Conservation (phyloP, 2,797 vertebrate genomes). For the Micrastur ruficollis region DNA sequence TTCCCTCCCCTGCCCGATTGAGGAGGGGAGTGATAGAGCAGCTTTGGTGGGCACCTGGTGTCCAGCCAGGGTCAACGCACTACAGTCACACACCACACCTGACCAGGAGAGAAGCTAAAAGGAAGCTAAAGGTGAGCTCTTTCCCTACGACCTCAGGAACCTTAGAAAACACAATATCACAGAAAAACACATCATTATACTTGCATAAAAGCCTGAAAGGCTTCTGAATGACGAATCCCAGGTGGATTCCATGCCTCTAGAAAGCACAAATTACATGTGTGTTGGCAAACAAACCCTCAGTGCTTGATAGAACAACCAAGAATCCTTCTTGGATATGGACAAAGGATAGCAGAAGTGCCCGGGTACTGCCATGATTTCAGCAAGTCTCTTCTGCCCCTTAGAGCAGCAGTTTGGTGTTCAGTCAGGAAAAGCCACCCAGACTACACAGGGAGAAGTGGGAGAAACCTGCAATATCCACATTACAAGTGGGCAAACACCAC, state of each 20-base stretch:
- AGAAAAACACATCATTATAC: background rate
- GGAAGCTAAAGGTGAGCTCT: background rate
- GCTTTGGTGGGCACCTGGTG: background rate
- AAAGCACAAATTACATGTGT: background rate
- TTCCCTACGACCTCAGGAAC: background rate
- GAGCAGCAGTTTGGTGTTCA: background rate
- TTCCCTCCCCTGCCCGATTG: background rate
- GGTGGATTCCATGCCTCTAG: background rate
- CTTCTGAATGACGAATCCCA: background rate
- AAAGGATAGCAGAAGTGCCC: background rate
- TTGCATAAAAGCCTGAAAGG: background rate
- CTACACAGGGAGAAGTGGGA: background rate
- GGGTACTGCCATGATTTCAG: background rate
- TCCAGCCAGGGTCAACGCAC: background rate
- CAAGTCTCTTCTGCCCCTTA: background rate
- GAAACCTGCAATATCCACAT: background rate
- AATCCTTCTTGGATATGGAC: background rate
- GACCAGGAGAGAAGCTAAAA: background rate
- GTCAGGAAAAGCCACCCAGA: background rate
- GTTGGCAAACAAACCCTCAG: background rate
- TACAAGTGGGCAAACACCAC: background rate
- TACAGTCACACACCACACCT: too few relatives aligned
- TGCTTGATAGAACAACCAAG: background rate
- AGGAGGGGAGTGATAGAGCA: accelerated
- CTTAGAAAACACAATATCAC: background rate